Evolutionary conservation across 2,797 vertebrate species (phyloP).

Genomic region (Galago senegalensis): DNA sequence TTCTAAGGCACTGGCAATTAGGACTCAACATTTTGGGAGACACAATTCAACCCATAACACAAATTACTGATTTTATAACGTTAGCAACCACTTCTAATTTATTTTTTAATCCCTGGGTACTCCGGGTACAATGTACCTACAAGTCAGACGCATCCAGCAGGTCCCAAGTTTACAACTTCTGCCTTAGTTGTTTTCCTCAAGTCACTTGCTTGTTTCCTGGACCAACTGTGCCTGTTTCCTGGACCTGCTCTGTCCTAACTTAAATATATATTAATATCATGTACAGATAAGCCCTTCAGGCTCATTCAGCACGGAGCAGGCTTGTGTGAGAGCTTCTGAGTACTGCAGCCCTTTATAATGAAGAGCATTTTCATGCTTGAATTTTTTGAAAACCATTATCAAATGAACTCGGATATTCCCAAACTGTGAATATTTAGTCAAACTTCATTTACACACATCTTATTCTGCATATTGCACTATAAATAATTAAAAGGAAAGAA

Average conservation of each 20-base stretch:
- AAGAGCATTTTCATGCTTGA: constrained; percentile 88
- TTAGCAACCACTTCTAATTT: neutral
- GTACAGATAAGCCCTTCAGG: neutral
- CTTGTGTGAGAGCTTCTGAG: neutral
- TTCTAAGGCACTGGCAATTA: neutral
- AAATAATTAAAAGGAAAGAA: constrained; percentile 88
- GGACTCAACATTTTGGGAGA: neutral
- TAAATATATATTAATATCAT: constrained; percentile 60
- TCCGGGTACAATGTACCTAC: neutral
- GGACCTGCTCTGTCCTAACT: neutral
- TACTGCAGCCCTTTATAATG: constrained; percentile 41
- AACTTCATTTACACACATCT: constrained; percentile 88
- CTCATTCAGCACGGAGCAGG: neutral
- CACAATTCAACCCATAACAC: neutral
- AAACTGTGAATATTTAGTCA: constrained; percentile 93
- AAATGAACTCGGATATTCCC: constrained; percentile 93
- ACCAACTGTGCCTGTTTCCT: neutral
- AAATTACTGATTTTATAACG: constrained; percentile 22
- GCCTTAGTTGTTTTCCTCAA: neutral
- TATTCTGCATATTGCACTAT: constrained; percentile 88
- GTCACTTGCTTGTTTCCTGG: neutral
- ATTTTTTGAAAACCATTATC: constrained; percentile 88
- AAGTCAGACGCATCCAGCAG: neutral
- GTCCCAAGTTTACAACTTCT: neutral
- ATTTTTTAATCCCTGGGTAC: neutral